These are phyloP conservation scores for Forbesichthys agassizii DNA, from an alignment of 2,113 vertebrate genomes.

Conservation along the genomic window DNA sequence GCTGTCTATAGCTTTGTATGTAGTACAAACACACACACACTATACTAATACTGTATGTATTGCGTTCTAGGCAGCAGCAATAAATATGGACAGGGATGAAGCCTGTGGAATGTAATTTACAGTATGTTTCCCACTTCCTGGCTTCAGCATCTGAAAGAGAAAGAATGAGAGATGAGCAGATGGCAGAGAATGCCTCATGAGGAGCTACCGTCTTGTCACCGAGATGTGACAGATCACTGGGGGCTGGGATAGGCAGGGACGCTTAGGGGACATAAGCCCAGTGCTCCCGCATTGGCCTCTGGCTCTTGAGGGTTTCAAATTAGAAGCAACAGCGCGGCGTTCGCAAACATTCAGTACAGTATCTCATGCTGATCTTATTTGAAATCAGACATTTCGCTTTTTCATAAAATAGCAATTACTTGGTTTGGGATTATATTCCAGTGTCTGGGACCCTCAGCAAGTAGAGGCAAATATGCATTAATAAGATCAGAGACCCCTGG, in stretches of 20 bases:
- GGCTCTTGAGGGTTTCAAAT: slow-evolving; percentile 27
- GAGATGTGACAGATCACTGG: slow-evolving; percentile 31
- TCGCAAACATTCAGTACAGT: not conserved
- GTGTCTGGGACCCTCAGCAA: slow-evolving; percentile 8
- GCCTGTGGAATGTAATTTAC: not conserved
- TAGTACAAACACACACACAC: too few species aligned
- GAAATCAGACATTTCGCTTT: not conserved
- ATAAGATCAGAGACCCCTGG: slow-evolving; percentile 2
- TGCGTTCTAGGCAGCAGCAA: not conserved
- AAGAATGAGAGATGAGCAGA: not conserved
- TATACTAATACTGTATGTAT: not conserved
- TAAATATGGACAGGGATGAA: not conserved
- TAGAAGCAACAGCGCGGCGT: slow-evolving; percentile 23
- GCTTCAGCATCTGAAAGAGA: not conserved
- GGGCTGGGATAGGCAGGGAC: slow-evolving; percentile 5
- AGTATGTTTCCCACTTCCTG: not conserved
- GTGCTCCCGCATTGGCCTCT: slow-evolving; percentile 13
- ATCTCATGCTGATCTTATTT: slow-evolving; percentile 8
- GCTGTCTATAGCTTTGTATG: slow-evolving; percentile 20
- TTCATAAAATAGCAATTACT: not conserved
- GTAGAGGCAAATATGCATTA: slow-evolving; percentile 23
- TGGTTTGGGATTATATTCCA: not conserved
- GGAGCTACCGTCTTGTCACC: slow-evolving; percentile 36
- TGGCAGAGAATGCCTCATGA: slow-evolving; percentile 5
- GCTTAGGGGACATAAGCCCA: slow-evolving; percentile 24